Base-by-base conservation (phyloP, 2,888 invertebrate species). In the Chloroclysta siterata region DNA sequence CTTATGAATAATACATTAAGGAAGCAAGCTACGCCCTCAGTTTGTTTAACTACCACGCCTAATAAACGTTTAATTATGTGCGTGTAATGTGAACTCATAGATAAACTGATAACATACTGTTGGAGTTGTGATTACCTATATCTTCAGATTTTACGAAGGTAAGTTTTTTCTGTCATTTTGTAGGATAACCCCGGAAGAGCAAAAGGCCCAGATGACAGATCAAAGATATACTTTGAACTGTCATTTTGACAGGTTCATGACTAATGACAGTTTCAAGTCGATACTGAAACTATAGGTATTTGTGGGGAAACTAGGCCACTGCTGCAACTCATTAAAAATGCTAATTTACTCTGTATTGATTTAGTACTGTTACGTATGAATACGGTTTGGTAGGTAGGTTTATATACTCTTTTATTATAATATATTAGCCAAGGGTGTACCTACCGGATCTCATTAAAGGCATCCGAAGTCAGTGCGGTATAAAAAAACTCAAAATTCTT, bases 11-110 rank as follows among this genome's bases (percentile, higher is more conserved):
- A 77, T 74, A 75, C 64, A 75, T 75, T 65, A 60, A 77, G 78
- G 75, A 73, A 78, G 79, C 78, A 76, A 80, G 77, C 77, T 80
- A 76, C 81, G 74, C 83, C 80, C 79, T 72, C 72, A 68, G 59
- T 39, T 66, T 69, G 63, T 70, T 70, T 63, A 73, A 72, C 72
- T 72, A 50, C 29, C 8, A 74, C 69, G 64, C 66, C 67, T 69
- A 67, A 75, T 76, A 72, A 73, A 73, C 71, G 73, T 72, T 73
- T 74, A 76, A 79, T 76, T 74, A 76, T 74, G 72, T 69, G 60
- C 72, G 63, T 74, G 73, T 60, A 68, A 74, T 73, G 70, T 76
- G 72, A 75, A 74, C 48, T 57, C 44, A 28, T 42, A 52, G 50
- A 60, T 53, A 50, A 68, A 52, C 50, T 63, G 60, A 59, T 62